phyloP scores from a whole-genome alignment of 2,113 vertebrate genomes.

The Globicephala melas region DNA sequence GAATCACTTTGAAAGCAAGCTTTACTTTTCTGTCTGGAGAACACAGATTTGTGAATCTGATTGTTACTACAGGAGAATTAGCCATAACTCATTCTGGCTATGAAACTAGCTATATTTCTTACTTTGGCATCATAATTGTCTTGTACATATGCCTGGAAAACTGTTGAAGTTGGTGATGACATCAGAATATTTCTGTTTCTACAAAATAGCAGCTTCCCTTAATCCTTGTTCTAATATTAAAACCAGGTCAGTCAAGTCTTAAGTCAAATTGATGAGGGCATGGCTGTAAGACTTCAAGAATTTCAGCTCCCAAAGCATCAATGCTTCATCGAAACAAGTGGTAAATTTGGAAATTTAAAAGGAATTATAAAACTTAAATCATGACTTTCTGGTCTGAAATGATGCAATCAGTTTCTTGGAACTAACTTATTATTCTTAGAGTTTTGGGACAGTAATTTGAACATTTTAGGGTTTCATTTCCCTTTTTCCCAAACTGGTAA shows the following conservation, averaged over 20 bases:
- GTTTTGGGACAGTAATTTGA: not conserved
- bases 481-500: not conserved
- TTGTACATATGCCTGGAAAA: not conserved
- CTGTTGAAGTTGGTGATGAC: not conserved
- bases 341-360: not conserved
- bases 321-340: not conserved
- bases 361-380: not conserved
- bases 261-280: not conserved
- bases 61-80: conserved; percentile 31
- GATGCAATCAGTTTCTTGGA: not conserved
- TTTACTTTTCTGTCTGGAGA: conserved; percentile 19
- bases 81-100: not conserved
- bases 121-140: not conserved
- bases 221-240: not conserved
- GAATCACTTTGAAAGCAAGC: conserved; percentile 31
- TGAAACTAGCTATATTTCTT: conserved; percentile 11
- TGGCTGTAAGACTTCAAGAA: not conserved
- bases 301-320: not conserved
- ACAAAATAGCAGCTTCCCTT: not conserved
- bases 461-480: not conserved
- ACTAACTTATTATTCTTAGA: not conserved
- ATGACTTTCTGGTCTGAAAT: conserved; percentile 11
- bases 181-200: not conserved
- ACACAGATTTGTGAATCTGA: conserved; percentile 27
- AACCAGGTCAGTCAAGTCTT: not conserved